Evolutionary conservation across 2,888 invertebrate genomes (phyloP).

Genomic region (Ashinkailepas kermadecensis): DNA sequence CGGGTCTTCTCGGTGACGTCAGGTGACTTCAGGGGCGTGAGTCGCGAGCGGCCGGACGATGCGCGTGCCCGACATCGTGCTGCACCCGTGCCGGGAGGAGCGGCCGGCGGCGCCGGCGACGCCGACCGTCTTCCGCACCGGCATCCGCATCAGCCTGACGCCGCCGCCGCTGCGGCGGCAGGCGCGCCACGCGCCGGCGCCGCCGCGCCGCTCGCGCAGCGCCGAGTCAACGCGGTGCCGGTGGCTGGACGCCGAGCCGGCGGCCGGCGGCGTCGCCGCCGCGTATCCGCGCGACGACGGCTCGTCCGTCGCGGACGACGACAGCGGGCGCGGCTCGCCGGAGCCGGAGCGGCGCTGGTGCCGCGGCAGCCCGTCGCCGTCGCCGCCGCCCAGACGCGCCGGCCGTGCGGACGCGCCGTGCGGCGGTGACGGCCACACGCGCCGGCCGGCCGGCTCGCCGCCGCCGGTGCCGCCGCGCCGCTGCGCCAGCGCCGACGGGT

Average conservation of each 20-base stretch:
- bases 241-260: not conserved
- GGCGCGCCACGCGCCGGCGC: not conserved
- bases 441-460: not conserved
- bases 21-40: too few relatives aligned
- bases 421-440: not conserved
- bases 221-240: not conserved
- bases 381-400: not conserved
- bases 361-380: too few relatives aligned
- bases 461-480: not conserved
- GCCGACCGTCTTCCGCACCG: not conserved
- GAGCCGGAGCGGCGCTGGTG: too few relatives aligned
- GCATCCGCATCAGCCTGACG: constrained; percentile 16
- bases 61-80: constrained; percentile 11
- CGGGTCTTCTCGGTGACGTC: too few relatives aligned
- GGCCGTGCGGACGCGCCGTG: not conserved
- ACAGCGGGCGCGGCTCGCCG: too few relatives aligned
- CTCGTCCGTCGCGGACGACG: too few relatives aligned
- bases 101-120: not conserved
- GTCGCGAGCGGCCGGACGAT: not conserved
- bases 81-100: constrained; percentile 14
- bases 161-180: not conserved
- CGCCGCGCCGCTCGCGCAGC: not conserved
- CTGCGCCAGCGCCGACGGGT: not conserved
- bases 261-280: not conserved
- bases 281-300: too few relatives aligned